Evolutionary conservation across 2,797 vertebrate genomes (phyloP).

Genomic region (Petrocephalus sullivani): DNA sequence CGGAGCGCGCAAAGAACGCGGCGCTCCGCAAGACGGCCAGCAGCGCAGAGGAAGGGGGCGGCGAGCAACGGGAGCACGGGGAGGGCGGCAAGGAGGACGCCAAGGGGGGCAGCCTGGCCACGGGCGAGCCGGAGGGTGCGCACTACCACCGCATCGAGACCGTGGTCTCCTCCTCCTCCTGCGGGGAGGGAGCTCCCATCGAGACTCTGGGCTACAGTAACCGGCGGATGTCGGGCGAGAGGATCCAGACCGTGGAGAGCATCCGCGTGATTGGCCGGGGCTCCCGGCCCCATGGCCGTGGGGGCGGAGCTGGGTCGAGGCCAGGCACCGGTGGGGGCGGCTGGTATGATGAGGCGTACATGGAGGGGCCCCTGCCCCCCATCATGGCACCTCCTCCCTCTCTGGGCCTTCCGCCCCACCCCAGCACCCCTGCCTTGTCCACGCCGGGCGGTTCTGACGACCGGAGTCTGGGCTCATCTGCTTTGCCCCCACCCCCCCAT

Average conservation of each 20-base stretch:
- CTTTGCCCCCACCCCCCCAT: conserved; percentile 50
- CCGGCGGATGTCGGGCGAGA: conserved; percentile 74
- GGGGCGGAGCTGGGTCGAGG: conserved; percentile 45
- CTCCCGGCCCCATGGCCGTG: conserved; percentile 50
- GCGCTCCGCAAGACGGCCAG: conserved; percentile 46
- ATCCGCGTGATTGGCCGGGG: conserved; percentile 81
- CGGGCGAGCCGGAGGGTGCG: conserved; percentile 57
- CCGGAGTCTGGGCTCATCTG: conserved; percentile 8
- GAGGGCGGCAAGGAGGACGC: conserved; percentile 28
- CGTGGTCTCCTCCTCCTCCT: conserved; percentile 72
- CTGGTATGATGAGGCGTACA: conserved; percentile 71
- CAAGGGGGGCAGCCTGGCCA: conserved; percentile 23
- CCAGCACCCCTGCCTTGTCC: conserved; percentile 33
- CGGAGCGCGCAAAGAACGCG: conserved; percentile 5
- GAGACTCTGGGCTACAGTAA: conserved; percentile 79
- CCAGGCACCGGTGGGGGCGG: conserved; percentile 50
- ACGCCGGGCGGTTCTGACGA: conserved; percentile 12
- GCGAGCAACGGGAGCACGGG: conserved; percentile 42
- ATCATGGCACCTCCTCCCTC: conserved; percentile 11
- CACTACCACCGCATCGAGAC: conserved; percentile 88
- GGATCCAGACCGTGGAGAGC: conserved; percentile 92
- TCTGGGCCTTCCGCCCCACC: conserved; percentile 34
- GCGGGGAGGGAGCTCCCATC: conserved; percentile 70
- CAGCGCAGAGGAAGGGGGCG: conserved; percentile 49
- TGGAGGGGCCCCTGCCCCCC: conserved; percentile 50